Base-by-base conservation (phyloP, 2,113 vertebrate species). In the Piprites chloris region DNA sequence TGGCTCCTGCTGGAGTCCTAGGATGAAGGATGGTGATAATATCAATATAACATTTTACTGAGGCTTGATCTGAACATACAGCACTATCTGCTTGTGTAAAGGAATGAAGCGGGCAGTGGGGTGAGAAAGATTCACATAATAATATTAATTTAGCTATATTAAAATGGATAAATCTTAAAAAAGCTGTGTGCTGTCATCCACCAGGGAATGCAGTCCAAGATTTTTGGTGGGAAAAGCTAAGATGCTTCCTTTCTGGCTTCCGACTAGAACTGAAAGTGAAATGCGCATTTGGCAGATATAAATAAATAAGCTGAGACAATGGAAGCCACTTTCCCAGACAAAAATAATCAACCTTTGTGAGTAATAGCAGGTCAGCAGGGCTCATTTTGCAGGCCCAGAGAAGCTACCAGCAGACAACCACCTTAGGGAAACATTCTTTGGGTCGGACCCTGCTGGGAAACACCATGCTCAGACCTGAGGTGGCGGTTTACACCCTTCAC, bases 281-380 rank as follows among this genome's bases (percentile, higher is more conserved):
- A 78, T 8, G 3, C 12, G 75, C 4, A 14, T 90, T 88, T 94
- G 44, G 83, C 85, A 85, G 33, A 86, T 91, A 91, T 30, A 89
- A 96, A 96, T 92, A 97, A 93, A 93, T 73, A 95, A 88, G 11
- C 22, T 33, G 58, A 91, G 66, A 88, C 74, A 97, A 89, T 77
- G 85, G 42, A 92, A 95, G 22, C n/a, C 81, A 69, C 37, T 96
- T 89, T 89, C 53, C 72, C 85, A 90, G 89, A 88, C 90, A 66
- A 85, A 96, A 94, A 87, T 82, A 95, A 90, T 81, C 89, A 86
- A 50, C 52, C 46, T 91, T 72, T 95, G 76, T 79, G 55, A 61
- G 22, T 74, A 65, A 49, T 32, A 85, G 33, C 66, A 84, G 83
- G 72, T 89, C 90, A 92, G 66, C 59, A 94, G 42, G 84, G 74